phyloP scores from a whole-genome alignment of 2,113 vertebrate genomes.

The Amblyornis subalaris region DNA sequence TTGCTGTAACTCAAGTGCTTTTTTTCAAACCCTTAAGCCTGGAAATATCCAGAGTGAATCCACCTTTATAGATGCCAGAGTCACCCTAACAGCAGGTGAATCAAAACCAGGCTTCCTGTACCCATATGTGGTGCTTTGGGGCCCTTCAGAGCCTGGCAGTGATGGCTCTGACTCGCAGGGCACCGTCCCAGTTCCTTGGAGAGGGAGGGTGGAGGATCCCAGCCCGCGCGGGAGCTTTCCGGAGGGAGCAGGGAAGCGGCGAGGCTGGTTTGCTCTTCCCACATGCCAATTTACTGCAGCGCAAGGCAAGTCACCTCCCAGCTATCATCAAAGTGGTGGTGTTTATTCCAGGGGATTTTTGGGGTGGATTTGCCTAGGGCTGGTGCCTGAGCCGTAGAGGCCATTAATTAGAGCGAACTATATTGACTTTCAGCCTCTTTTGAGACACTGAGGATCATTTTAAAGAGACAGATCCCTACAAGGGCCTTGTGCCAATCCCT shows the following conservation, averaged over 20 bases:
- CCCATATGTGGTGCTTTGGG: rapidly evolving
- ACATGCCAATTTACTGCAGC: not conserved
- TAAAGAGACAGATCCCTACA: not conserved
- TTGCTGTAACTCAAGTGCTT: not conserved
- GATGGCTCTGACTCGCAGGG: rapidly evolving
- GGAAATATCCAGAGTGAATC: not conserved
- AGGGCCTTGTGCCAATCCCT: not conserved
- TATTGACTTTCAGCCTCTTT: slow-evolving; percentile 8
- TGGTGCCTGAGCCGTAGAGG: not conserved
- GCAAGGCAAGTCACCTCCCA: not conserved
- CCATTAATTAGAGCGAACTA: slow-evolving; percentile 32
- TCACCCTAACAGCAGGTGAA: not conserved
- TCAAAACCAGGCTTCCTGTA: not conserved
- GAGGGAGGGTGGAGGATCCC: not conserved
- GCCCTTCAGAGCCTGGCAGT: not conserved
- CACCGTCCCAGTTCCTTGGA: not conserved
- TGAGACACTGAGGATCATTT: not conserved
- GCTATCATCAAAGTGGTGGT: slow-evolving; percentile 6
- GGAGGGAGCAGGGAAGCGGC: not conserved
- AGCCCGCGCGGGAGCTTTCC: not conserved
- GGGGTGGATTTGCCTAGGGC: slow-evolving; percentile 39
- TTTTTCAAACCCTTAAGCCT: not conserved
- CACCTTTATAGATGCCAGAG: not conserved
- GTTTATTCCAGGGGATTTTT: slow-evolving; percentile 46
- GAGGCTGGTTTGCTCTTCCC: slow-evolving; percentile 34